phyloP scores from a whole-genome alignment of 2,113 vertebrate species.

The Pipa parva region DNA sequence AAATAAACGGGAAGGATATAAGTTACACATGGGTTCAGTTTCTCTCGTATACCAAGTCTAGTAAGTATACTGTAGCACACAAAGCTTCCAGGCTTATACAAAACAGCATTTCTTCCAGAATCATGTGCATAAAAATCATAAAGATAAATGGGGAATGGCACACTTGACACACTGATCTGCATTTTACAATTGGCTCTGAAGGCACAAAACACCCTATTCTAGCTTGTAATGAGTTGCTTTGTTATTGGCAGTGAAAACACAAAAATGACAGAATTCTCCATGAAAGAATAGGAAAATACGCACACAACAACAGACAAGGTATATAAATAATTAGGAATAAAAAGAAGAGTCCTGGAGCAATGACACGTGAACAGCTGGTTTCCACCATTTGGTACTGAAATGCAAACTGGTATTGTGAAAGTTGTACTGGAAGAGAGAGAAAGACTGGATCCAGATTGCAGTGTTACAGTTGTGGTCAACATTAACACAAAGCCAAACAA shows the following conservation, averaged over 20 bases:
- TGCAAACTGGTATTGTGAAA: conserved; percentile 3
- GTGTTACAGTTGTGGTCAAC: conserved; percentile 72
- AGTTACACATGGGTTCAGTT: too few relatives aligned
- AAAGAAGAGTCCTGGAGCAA: neutral
- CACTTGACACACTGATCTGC: neutral
- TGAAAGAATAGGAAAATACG: conserved; percentile 45
- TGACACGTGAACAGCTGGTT: neutral
- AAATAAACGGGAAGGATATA: too few relatives aligned
- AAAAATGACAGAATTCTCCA: conserved; percentile 29
- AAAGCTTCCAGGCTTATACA: too few relatives aligned
- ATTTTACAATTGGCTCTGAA: neutral
- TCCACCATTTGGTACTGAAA: conserved; percentile 18
- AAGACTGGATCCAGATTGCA: conserved; percentile 66
- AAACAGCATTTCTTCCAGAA: too few relatives aligned
- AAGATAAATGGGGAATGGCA: neutral
- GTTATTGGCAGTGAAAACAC: conserved; percentile 22
- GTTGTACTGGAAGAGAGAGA: conserved; percentile 54
- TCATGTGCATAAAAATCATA: too few relatives aligned
- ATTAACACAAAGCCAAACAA: conserved; percentile 69
- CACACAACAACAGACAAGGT: conserved; percentile 46
- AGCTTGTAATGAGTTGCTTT: neutral
- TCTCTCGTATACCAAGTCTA: too few relatives aligned
- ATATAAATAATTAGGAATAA: conserved; percentile 51
- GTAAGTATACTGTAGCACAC: too few relatives aligned
- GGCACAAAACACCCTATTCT: neutral